Evolutionary conservation across 2,888 invertebrate genomes (phyloP), one percentile per base, ranked within the genome.

Genomic region (Barypeithes pellucidus): DNA sequence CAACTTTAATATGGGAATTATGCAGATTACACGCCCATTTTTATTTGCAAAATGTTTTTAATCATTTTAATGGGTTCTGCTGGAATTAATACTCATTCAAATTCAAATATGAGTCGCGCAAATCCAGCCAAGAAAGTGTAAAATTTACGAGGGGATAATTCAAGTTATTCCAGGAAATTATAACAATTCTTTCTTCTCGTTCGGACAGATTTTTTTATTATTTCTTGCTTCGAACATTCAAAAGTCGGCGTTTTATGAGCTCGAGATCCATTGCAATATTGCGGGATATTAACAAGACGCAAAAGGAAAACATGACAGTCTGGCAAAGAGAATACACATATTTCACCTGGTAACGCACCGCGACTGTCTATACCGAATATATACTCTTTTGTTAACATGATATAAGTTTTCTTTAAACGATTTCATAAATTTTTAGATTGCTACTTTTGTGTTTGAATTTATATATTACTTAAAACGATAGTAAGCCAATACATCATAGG

Each of bases 81-180:
- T 78, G 78, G 81, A 83, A 82, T 83, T 82, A 83, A 82, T 81
- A 79, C 79, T 79, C 79, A 76, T 80, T 81, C 79, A 77, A 80
- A 76, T 80, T 81, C 79, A 77, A 80, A 62, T 60, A 47, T 69
- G 75, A 73, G 76, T 63, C 71, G 61, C 50, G 75, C 73, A 79
- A 82, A 77, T 78, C 79, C 78, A 76, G 74, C 75, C 72, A 79
- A 79, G 78, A 77, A 81, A 82, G 79, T 81, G 81, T 78, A 80
- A 80, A 83, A 84, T 84, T 84, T 84, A 84, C 81, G 83, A 81
- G 80, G 80, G 82, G 81, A 83, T 84, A 83, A 84, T 84, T 83
- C 80, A 80, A 82, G 82, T 83, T 84, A 72, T 84, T 84, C 82
- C 82, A 82, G 83, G 84, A 84, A 84, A 84, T 85, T 84, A 81